These are phyloP conservation scores for Sylvilagus bachmani DNA, from an alignment of 2,113 vertebrate genomes.

Conservation along the genomic window DNA sequence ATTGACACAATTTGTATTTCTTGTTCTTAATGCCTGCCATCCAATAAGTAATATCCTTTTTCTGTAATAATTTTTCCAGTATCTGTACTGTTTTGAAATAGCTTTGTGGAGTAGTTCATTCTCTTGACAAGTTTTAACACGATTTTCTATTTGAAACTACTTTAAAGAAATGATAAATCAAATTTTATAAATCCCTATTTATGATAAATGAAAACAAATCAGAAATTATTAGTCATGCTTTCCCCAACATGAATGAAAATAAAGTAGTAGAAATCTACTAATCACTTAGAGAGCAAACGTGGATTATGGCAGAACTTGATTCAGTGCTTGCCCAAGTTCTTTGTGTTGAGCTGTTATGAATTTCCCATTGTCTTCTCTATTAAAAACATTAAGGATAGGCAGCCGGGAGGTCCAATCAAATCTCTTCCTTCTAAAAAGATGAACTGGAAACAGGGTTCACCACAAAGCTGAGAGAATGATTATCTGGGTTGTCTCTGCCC, in stretches of 20 bases:
- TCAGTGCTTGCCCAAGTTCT: background rate
- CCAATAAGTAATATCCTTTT: background rate
- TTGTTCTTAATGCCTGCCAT: slow-evolving; percentile 61
- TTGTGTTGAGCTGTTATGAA: background rate
- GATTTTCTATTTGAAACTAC: slow-evolving; percentile 37
- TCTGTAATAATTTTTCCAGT: background rate
- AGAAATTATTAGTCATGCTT: slow-evolving; percentile 20
- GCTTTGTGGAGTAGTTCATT: background rate
- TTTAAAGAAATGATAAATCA: background rate
- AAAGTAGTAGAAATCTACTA: background rate
- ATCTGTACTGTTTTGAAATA: slow-evolving; percentile 43
- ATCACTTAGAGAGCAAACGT: background rate
- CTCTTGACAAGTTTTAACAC: background rate
- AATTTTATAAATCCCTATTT: background rate
- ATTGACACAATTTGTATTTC: slow-evolving; percentile 59
- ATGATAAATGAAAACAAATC: slow-evolving; percentile 13
- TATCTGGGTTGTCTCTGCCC: slow-evolving; percentile 73
- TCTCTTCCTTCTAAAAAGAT: background rate
- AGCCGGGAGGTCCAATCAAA: background rate
- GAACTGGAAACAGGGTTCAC: slow-evolving; percentile 67
- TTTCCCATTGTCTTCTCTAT: slow-evolving; percentile 8
- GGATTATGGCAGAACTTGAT: background rate
- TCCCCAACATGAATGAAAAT: background rate
- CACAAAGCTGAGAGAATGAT: slow-evolving; percentile 81
- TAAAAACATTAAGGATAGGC: slow-evolving; percentile 13